These are phyloP conservation scores for Orchesellides sinensis DNA, from an alignment of 2,888 invertebrate species.

Conservation along the genomic window DNA sequence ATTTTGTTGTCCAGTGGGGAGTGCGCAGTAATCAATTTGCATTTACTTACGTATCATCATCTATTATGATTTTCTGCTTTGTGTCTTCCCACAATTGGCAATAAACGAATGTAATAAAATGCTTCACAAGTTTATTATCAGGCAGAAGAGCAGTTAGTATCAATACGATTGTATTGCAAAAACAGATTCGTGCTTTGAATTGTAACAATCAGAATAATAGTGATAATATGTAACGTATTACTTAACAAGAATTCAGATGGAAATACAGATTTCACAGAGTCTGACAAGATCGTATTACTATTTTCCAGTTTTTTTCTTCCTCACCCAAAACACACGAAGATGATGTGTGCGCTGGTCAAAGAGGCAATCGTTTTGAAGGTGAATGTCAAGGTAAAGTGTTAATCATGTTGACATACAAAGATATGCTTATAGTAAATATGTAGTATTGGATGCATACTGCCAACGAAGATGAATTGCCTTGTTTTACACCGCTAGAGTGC, in stretches of 20 bases:
- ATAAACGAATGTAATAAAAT: not conserved
- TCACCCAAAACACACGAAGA: no score
- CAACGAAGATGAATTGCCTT: not conserved
- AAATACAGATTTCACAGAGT: not conserved
- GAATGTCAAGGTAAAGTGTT: conserved; percentile 16
- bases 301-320: not conserved
- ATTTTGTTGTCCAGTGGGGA: not conserved
- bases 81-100: not conserved
- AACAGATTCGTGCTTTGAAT: not conserved
- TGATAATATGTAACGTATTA: not conserved
- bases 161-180: not conserved
- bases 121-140: not conserved
- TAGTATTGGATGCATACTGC: not conserved
- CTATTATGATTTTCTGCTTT: not conserved
- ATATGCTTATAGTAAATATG: not conserved
- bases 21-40: not conserved
- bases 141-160: not conserved
- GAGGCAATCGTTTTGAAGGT: not conserved
- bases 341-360: no score
- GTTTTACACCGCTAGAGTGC: not conserved
- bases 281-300: not conserved
- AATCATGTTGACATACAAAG: not conserved
- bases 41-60: not conserved
- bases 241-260: not conserved
- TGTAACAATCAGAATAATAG: no score